Conservation (phyloP, 2,888 invertebrate genomes). For the Trissolcus brochymenae region DNA sequence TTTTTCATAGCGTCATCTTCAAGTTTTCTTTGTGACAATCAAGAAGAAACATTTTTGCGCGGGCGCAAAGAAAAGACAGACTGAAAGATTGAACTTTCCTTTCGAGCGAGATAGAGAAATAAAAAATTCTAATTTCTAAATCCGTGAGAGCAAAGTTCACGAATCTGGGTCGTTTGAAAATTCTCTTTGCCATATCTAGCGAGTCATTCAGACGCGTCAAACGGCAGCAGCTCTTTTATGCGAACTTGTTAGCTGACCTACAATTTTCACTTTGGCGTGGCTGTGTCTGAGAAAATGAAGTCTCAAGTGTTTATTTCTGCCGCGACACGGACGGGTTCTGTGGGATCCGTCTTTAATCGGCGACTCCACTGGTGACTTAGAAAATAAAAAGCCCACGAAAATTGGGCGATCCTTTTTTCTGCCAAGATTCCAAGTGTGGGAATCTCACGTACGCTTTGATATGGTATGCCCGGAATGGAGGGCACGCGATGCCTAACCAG, state of each 20-base stretch:
- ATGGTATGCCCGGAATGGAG: slow-evolving; percentile 75
- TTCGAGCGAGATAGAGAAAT: slow-evolving; percentile 69
- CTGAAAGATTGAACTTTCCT: slow-evolving; percentile 76
- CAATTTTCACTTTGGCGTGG: slow-evolving; percentile 64
- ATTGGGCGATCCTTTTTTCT: slow-evolving; percentile 20
- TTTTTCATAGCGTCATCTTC: too few relatives aligned
- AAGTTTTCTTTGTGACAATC: too few relatives aligned
- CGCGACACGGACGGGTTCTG: slow-evolving; percentile 25
- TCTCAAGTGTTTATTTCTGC: slow-evolving; percentile 62
- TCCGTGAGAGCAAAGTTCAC: slow-evolving; percentile 7
- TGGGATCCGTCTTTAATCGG: too few relatives aligned
- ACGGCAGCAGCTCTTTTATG: slow-evolving; percentile 18
- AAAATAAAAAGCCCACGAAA: slow-evolving; percentile 17
- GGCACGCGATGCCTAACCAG: slow-evolving; percentile 74
- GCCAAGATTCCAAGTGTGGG: slow-evolving; percentile 69
- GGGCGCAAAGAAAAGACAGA: slow-evolving; percentile 54
- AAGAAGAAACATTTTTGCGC: too few relatives aligned
- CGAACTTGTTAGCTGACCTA: slow-evolving; percentile 67
- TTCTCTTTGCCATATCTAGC: slow-evolving; percentile 25
- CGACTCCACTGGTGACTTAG: background rate
- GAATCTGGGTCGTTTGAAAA: slow-evolving; percentile 32
- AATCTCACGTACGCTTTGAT: slow-evolving; percentile 74
- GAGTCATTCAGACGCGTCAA: slow-evolving; percentile 42
- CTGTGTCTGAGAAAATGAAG: slow-evolving; percentile 65
- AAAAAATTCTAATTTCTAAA: slow-evolving; percentile 30